These are phyloP conservation scores for Myotis yumanensis DNA, from an alignment of 2,113 vertebrate species.

Conservation along the genomic window DNA sequence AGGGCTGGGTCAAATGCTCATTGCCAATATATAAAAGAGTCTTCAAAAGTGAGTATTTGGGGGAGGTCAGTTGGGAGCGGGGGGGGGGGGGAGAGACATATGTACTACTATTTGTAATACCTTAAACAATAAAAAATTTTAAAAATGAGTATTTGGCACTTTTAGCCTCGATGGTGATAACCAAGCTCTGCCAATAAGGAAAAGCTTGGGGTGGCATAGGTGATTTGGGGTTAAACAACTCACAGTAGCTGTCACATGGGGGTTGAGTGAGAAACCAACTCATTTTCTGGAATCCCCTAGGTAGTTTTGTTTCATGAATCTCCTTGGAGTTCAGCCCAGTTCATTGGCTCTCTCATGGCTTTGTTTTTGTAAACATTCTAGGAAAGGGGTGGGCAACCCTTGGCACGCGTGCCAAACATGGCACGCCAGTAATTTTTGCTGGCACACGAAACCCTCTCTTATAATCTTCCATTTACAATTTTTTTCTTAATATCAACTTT, in stretches of 20 bases:
- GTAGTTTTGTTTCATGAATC: not conserved
- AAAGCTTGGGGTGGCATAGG: not conserved
- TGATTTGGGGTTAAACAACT: not conserved
- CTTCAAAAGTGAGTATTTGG: not conserved
- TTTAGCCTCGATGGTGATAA: not conserved
- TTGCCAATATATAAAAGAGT: not conserved
- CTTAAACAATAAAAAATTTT: no score
- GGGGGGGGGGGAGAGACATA: no score
- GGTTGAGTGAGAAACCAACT: not conserved
- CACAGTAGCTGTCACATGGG: not conserved
- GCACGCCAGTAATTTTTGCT: no score
- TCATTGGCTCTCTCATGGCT: not conserved
- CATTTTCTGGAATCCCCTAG: not conserved
- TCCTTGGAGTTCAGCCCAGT: not conserved
- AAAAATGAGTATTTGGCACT: not conserved
- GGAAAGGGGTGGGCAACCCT: not conserved
- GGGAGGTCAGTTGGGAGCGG: no score
- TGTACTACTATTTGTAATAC: no score
- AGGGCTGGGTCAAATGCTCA: not conserved
- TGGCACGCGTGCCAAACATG: no score
- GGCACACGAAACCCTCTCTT: no score
- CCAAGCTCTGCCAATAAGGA: not conserved
- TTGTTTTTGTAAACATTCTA: not conserved
- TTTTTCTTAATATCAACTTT: no score
- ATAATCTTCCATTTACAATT: no score